Percentiles rank a stretch among this genome's conserved stretches.
Conservation (phyloP, 2,888 invertebrate genomes). For the Lepeophtheirus nordmannii region DNA sequence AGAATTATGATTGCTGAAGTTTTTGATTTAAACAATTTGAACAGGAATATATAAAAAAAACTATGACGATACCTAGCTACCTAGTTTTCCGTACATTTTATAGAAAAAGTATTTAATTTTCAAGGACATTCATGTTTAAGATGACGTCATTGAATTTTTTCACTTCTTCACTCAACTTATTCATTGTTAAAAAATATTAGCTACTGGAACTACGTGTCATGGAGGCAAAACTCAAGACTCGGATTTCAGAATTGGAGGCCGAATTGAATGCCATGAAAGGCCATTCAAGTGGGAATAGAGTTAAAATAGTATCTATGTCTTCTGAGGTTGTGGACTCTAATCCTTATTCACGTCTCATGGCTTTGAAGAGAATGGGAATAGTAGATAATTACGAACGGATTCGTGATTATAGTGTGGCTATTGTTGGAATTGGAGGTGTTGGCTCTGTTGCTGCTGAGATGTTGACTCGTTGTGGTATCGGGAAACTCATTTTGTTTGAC, state of each 20-base stretch:
- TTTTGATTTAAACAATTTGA: too few species aligned
- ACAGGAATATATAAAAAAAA: too few species aligned
- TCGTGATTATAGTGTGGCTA: constrained; percentile 68
- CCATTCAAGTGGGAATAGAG: background rate
- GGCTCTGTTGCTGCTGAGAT: constrained; percentile 99
- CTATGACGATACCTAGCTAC: too few species aligned
- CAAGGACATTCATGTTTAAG: too few species aligned
- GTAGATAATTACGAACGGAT: constrained; percentile 92
- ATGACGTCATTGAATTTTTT: too few species aligned
- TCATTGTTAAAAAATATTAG: too few species aligned
- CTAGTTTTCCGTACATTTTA: too few species aligned
- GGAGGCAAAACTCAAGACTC: constrained; percentile 6
- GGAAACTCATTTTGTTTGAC: constrained; percentile 90
- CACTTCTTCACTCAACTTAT: too few species aligned
- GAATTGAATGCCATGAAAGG: background rate
- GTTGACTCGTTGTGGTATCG: constrained; percentile 94
- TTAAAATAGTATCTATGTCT: constrained; percentile 8
- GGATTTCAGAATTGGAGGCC: constrained; percentile 16
- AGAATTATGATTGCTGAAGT: too few species aligned
- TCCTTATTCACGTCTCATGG: constrained; percentile 50
- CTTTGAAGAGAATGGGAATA: constrained; percentile 95
- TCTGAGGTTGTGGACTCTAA: constrained; percentile 93
- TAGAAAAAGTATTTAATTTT: too few species aligned
- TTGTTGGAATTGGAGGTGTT: constrained; percentile 97
- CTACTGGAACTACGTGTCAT: background rate